Evolutionary conservation across 2,888 invertebrate genomes (phyloP), one percentile per base, ranked within the genome.

Genomic region (Tipula unca): DNA sequence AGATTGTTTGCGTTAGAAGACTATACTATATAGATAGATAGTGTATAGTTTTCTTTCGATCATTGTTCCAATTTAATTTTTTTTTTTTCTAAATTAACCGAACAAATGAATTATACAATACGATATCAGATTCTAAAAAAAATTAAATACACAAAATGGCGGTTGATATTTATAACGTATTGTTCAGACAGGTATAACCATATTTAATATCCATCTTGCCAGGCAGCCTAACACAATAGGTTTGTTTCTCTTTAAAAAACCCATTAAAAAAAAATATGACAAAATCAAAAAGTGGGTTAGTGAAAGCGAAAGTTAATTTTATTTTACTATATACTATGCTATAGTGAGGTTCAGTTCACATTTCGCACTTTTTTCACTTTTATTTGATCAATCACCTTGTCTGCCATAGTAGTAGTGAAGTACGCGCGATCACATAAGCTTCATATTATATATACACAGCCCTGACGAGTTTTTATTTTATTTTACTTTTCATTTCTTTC

Each of bases 221-320:
- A 54, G 6, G 13, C 39, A 54, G 17, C n/a, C n/a, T n/a, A n/a
- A n/a, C 20, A 69, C 69, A 69, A 69, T 69, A 69, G 69, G 69
- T 10, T 69, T 25, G 69, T 69, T 69, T 25, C 69, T 25, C 25
- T 54, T 48, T 54, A 17, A n/a, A 54, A 54, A 54, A 20, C 25
- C 25, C 69, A 69, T 69, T 4, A 32, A 83, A 3, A 83, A 32
- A 83, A n/a, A n/a, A n/a, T n/a, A 29, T 17, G 32, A 32, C 83
- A 83, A 83, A 83, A 83, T 83, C n/a, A 32, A 17, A n/a, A 83
- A 83, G 83, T 83, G 35, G 83, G 83, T 83, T 83, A 83, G 83
- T 83, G 83, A 83, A 83, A 83, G 83, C 32, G 83, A 83, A 83
- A 83, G 83, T 83, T 83, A 83, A 83, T 32, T 32, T 32, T 83